Evolutionary conservation across 92 coral and sea anemone genomes (phyloP).

Genomic region (Parazoanthus darwini): DNA sequence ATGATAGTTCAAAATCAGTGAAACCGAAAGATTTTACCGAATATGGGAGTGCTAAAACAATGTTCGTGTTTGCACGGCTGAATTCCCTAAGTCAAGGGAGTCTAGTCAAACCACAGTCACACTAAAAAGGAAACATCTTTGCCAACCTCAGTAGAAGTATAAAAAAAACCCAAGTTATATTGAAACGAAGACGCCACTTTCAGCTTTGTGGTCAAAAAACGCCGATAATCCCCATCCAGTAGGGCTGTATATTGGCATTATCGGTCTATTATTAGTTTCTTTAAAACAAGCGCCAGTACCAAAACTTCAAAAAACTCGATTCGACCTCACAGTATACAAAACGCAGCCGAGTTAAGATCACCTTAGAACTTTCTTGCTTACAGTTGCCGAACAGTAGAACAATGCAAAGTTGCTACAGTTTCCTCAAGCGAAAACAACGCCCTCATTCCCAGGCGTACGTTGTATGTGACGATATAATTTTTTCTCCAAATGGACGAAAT

Average conservation of each 20-base stretch:
- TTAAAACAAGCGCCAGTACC: background rate
- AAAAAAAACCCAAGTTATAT: background rate
- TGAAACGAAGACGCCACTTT: background rate
- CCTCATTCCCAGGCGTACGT: background rate
- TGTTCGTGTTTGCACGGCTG: background rate
- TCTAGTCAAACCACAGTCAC: background rate
- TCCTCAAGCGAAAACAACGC: slow-evolving; percentile 7
- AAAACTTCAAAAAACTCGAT: background rate
- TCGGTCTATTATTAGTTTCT: background rate
- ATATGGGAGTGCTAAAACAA: background rate
- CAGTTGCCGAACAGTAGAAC: background rate
- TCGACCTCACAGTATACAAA: background rate
- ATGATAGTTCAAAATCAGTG: background rate
- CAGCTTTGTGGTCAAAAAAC: background rate
- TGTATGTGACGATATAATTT: background rate
- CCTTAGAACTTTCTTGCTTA: background rate
- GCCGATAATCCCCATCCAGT: background rate
- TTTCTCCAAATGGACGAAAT: background rate
- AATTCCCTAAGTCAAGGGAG: background rate
- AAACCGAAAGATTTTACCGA: too few relatives aligned
- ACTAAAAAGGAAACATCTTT: background rate
- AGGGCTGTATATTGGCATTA: background rate
- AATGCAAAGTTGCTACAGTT: slow-evolving; percentile 33
- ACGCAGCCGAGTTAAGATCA: background rate
- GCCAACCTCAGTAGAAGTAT: too few relatives aligned